Evolutionary conservation across 2,113 vertebrate species (phyloP), one percentile per base, ranked within the genome.

Genomic region (Myotis yumanensis): DNA sequence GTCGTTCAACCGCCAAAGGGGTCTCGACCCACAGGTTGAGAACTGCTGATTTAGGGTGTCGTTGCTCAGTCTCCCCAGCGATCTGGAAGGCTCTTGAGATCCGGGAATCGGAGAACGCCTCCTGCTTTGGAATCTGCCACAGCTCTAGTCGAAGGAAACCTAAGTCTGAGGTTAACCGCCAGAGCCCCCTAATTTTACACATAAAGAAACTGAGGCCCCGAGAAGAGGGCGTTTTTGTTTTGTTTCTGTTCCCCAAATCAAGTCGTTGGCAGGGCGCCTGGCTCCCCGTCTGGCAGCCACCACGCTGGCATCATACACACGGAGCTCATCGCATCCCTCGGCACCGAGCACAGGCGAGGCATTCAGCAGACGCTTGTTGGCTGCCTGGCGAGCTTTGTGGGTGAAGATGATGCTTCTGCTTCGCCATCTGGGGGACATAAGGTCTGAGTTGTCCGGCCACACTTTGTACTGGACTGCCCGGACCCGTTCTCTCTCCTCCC

Each of bases 371-470:
- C 18, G 11, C 32, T 54, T 40, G 12, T 3, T 32, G 87, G 52
- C 89, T 11, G 30, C 87, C 92, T 51, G 40, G 14, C 1, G 35
- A 68, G 59, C 88, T 95, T 69, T 93, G 62, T 94, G 72, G 35
- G 6, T 11, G 9, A 28, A 51, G 37, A 40, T 11, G 37, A 51
- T 51, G 51, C 43, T 11, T 71, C 35, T 83, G 71, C 43, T 59
- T 37, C 11, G 11, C 64, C 62, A 46, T 71, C 71, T 1, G 8
- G 7, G 32, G 37, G 69, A 23, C 88, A 66, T 30, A 25, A 79
- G 82, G 82, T 66, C 86, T 59, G 82, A n/a, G 77, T 9, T 37
- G 10, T 77, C 62, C n/a, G 3, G 16, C 71, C 52, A 5, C 10
- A 22, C 37, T 0, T 72, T 75, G 43, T 1, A 1, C 86, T 22